Base-by-base conservation (phyloP, 2,113 vertebrate genomes). In the Nothobranchius furzeri region DNA sequence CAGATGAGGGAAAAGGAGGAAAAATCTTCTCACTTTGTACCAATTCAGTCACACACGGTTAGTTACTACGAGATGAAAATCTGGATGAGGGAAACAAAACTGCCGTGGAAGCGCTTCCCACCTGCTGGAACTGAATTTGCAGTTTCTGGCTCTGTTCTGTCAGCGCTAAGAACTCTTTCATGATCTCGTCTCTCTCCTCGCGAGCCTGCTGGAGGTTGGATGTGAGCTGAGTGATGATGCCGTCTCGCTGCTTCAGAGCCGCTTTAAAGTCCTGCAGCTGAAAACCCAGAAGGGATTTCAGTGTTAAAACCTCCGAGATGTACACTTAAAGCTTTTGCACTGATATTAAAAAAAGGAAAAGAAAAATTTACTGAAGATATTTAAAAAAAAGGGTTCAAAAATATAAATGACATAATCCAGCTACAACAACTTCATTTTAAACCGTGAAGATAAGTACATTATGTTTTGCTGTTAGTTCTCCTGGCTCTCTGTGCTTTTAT, bases 251-350 rank as follows among this genome's bases (percentile, higher is more conserved):
- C 69, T 96, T 98, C 78, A 99, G 92, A 14, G 98, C 98, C 45
- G 95, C 95, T 89, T 98, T 96, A 90, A 99, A 98, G 84, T 98
- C 96, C 81, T 99, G 96, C 72, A 99, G 89, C 98, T 99, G 73
- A 2, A 59, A 49, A 53, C 63, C 15, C 6, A 14, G 64, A 60
- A 59, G 7, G 45, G 11, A 43, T 49, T 12, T 11, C 7, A 59
- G 47, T 35, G 25, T 56, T 56, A 62, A 35, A 1, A 9, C 14
- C 7, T 36, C 10, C 43, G 45, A 10, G 25, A 58, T 9, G 40
- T 10, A 42, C 15, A 60, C 42, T 10, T 51, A 15, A 20, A 30
- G n/a, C 12, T 2, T 20, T 47, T 17, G 15, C 3, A 10, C 1
- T 40, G 42, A 59, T 37, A 11, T 24, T 24, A 8, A 43, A 25